Conservation (phyloP, 2,113 vertebrate species). For the Anoura caudifer region DNA sequence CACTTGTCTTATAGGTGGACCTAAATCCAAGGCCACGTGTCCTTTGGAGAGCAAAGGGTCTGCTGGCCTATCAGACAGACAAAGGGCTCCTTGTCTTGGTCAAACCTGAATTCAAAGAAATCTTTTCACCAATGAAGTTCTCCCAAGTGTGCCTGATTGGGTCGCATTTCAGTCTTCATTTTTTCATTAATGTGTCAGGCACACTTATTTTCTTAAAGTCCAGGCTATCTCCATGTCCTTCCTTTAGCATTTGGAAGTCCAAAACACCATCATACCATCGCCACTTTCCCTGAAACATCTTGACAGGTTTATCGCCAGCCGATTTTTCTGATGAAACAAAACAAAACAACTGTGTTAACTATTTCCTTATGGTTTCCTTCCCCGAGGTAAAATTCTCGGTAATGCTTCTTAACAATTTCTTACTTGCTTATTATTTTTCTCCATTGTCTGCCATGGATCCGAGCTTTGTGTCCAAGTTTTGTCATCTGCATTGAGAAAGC, state of each 20-base stretch:
- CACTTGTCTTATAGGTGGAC: background rate
- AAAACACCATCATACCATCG: background rate
- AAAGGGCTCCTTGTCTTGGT: background rate
- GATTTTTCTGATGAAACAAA: background rate
- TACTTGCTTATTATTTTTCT: background rate
- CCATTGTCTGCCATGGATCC: background rate
- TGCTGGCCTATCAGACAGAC: background rate
- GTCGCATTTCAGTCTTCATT: conserved; percentile 7
- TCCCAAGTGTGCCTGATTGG: background rate
- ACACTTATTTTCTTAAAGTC: background rate
- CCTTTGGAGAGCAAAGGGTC: background rate
- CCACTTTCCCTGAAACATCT: background rate
- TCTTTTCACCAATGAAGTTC: background rate
- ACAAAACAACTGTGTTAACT: background rate
- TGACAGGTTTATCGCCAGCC: background rate
- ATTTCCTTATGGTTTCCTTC: background rate
- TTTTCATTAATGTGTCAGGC: conserved; percentile 17
- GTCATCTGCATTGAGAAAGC: background rate
- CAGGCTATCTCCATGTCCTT: background rate
- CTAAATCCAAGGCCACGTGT: background rate
- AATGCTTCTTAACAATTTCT: background rate
- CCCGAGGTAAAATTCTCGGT: conserved; percentile 1
- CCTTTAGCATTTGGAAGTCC: background rate
- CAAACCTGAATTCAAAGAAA: background rate
- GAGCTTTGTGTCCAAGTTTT: background rate